Conservation (phyloP, 92 coral and sea anemone species). For the Parazoanthus swiftii region DNA sequence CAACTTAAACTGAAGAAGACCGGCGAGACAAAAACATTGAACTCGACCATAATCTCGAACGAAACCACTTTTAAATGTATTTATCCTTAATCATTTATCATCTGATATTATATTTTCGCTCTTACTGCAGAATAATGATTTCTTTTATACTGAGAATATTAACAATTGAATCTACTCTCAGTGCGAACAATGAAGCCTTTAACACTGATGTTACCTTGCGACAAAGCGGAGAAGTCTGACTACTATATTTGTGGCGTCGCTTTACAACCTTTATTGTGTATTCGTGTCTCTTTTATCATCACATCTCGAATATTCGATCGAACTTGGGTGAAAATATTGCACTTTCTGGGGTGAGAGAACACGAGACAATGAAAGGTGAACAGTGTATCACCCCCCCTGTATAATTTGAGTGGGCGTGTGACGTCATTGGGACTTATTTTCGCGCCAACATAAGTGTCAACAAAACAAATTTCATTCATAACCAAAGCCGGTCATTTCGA, state of each 20-base stretch:
- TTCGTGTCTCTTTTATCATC: neutral
- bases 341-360: neutral
- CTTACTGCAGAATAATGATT: neutral
- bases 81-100: neutral
- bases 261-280: neutral
- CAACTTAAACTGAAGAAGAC: neutral
- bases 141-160: neutral
- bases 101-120: neutral
- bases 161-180: neutral
- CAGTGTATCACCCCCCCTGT: slow-evolving; percentile 8
- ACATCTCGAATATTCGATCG: neutral
- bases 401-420: slow-evolving; percentile 24
- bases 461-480: slow-evolving; percentile 29
- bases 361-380: neutral
- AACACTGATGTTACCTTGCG: neutral
- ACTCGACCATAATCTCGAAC: too few relatives aligned
- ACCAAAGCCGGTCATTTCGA: neutral
- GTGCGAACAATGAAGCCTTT: neutral
- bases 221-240: neutral
- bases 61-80: neutral
- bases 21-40: neutral
- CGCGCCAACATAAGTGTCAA: slow-evolving; percentile 35
- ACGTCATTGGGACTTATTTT: slow-evolving; percentile 11
- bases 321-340: neutral
- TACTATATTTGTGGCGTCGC: neutral